Base-by-base conservation (phyloP, 2,797 vertebrate genomes). In the Eremophila alpestris region DNA sequence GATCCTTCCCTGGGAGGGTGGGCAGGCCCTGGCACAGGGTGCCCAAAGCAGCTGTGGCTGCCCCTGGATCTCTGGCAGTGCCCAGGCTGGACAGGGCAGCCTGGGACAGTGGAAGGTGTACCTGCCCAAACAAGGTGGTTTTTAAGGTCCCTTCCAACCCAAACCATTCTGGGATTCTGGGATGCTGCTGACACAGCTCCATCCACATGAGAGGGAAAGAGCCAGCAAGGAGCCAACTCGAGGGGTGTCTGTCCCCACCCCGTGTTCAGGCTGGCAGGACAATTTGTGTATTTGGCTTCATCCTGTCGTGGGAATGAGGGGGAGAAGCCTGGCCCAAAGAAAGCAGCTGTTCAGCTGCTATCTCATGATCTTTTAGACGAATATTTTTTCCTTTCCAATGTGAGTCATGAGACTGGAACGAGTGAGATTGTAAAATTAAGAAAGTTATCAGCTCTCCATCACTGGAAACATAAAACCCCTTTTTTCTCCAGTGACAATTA, bases 401-500 rank as follows among this genome's bases (percentile, higher is more conserved):
- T 78, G 74, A 96, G 70, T 96, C 93, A 87, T 63, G 74, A 90
- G 86, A 56, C 34, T 84, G 90, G 80, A 82, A 82, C 0, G 0
- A 88, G 78, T 3, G 17, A 92, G 74, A 73, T 17, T 65, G 80
- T 43, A 79, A 83, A 89, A 88, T 52, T 81, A n/a, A 75, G 77
- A 26, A 76, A 91, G 76, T 65, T 79, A 91, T 87, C 90, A 38
- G 59, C 45, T 86, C 67, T 54, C 83, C 85, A 92, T 70, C 94
- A 36, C 43, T 65, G 63, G 51, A n/a, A 94, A 84, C 52, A 68
- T 41, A 87, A 96, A 91, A 0, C 26, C 24, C 43, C 48, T 43
- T 90, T 94, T 45, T 74, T 79, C 73, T 84, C 62, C 55, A 78
- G 29, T 24, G 56, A 54, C 74, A 93, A 94, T 84, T 94, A 95